Evolutionary conservation across 1,140 invertebrate genomes (phyloP), one percentile per base, ranked within the genome.

Genomic region (Lasaia peninsularis): DNA sequence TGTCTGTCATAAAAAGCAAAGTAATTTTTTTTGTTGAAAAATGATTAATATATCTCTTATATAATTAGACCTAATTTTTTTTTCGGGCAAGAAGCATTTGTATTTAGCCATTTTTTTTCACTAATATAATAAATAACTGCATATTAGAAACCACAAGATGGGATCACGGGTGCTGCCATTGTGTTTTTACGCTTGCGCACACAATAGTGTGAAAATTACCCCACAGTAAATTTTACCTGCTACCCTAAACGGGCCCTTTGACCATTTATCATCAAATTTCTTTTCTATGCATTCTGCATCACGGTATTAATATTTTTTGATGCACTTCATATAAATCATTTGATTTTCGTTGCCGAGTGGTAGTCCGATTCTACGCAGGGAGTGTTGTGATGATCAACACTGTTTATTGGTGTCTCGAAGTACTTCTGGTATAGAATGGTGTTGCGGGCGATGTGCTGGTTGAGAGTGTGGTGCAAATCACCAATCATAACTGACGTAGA

Each of bases 341-440:
- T 21, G 18, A 5, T 48, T 9, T n/a, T 2, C 14, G 18, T 4
- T 9, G 8, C 11, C 11, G 3, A 18, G 40, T n/a, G 40, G 14
- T 48, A 48, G 40, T 48, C 40, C 40, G 40, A 5, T 48, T 48
- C 40, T 48, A 48, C 40, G 40, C 40, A 48, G 40, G 40, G 10
- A 48, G 40, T 48, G 40, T 48, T 16, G 18, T 21, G 10, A 20
- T 48, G 35, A 16, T 9, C 40, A 48, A 21, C 40, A 20, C 40
- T 3, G 8, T 10, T n/a, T n/a, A 9, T 20, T 8, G 18, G 40
- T 44, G 5, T 40, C 20, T 48, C 16, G 40, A 48, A 48, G 40
- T 48, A 48, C 40, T 48, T 48, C 11, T 48, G 40, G 40, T 48
- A 48, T 48, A 48, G 40, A 20, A 11, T 48, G 40, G 40, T 11